Evolutionary conservation across 2,797 vertebrate genomes (phyloP).

Genomic region (Smutsia temminckii): DNA sequence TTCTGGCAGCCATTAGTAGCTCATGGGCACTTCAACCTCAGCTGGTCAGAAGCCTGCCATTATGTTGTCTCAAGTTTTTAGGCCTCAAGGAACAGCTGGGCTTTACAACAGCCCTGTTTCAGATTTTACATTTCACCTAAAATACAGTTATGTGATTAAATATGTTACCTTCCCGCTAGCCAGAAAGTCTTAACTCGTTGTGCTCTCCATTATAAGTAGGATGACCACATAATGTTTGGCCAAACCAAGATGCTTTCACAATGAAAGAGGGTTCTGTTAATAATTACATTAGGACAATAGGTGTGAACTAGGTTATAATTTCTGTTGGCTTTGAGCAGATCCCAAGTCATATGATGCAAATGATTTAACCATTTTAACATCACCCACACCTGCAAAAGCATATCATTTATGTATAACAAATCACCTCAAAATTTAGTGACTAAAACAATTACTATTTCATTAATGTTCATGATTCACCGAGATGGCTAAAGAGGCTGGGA

Average conservation of each 20-base stretch:
- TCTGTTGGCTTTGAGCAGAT: slow-evolving; percentile 34
- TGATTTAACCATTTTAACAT: neutral
- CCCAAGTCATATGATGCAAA: neutral
- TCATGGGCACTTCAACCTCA: slow-evolving; percentile 16
- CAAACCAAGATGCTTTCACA: neutral
- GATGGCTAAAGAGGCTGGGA: neutral
- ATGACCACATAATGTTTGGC: neutral
- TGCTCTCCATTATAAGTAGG: neutral
- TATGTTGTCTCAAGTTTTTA: slow-evolving; percentile 54
- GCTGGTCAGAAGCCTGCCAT: slow-evolving; percentile 53
- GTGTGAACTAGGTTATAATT: neutral
- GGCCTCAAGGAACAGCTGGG: slow-evolving; percentile 46
- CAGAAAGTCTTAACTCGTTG: neutral
- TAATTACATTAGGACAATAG: neutral
- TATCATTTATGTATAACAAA: neutral
- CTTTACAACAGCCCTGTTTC: slow-evolving; percentile 23
- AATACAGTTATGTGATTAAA: slow-evolving; percentile 38
- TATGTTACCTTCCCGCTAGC: slow-evolving; percentile 35
- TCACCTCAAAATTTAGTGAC: neutral
- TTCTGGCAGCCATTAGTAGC: slow-evolving; percentile 54
- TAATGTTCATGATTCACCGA: neutral
- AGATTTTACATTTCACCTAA: slow-evolving; percentile 61
- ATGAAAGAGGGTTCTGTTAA: neutral
- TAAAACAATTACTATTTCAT: neutral
- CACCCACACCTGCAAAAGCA: neutral